Conservation (phyloP, 2,113 vertebrate species). For the Gymnarchus niloticus region DNA sequence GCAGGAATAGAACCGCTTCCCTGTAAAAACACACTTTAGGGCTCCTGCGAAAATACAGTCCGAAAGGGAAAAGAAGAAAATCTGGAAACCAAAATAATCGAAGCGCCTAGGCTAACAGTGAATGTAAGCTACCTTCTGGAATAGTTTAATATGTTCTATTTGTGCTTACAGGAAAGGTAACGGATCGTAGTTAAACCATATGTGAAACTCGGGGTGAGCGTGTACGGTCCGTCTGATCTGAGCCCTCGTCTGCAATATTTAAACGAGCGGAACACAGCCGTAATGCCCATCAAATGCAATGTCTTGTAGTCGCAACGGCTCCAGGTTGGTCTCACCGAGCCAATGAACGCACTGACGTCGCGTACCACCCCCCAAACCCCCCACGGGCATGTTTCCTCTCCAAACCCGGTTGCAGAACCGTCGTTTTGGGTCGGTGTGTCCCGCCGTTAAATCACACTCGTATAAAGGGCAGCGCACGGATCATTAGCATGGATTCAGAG, state of each 20-base stretch:
- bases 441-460: not conserved
- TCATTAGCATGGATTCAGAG: not conserved
- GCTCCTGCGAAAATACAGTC: constrained; percentile 24
- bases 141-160: not conserved
- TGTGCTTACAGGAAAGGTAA: constrained; percentile 3
- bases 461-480: not conserved
- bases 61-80: not conserved
- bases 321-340: not conserved
- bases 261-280: not conserved
- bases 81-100: constrained; percentile 21
- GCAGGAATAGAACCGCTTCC: constrained; percentile 43
- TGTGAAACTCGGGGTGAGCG: not conserved
- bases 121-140: not conserved
- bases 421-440: not conserved
- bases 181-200: not conserved
- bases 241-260: not conserved
- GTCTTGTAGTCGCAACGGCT: not conserved
- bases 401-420: not conserved
- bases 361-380: not conserved
- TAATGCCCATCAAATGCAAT: not conserved
- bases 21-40: constrained; percentile 55
- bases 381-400: not conserved
- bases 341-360: not conserved
- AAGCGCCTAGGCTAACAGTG: constrained; percentile 5
- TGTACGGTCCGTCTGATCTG: not conserved